Evolutionary conservation across 2,888 invertebrate genomes (phyloP).

Genomic region (Macrophya alboannulata): DNA sequence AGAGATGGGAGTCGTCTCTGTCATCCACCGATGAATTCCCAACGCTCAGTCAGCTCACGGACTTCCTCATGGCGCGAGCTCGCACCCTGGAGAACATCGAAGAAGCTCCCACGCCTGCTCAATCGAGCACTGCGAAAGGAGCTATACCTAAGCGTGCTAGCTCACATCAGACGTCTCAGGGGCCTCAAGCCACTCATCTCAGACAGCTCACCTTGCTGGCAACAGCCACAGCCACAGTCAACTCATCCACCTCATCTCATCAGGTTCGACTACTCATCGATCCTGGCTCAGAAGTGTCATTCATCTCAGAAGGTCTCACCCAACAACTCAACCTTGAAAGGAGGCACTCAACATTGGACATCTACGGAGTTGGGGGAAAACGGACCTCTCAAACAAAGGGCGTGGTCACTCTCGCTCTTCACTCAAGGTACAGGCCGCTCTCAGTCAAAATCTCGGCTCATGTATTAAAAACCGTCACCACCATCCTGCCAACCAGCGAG

Average conservation of each 20-base stretch:
- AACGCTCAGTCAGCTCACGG: conserved; percentile 20
- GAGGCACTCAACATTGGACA: conserved; percentile 46
- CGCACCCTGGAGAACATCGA: conserved; percentile 18
- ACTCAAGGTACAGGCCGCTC: no score
- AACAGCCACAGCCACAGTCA: no score
- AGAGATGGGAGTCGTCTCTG: neutral
- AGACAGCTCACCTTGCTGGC: conserved; percentile 50
- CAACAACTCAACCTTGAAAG: conserved; percentile 27
- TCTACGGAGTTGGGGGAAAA: conserved; percentile 52
- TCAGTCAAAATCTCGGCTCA: no score
- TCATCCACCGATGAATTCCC: neutral
- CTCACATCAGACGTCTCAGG: neutral
- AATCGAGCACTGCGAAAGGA: neutral
- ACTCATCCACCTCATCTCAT: no score
- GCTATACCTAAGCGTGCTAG: neutral
- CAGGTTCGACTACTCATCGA: no score
- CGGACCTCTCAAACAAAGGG: conserved; percentile 21
- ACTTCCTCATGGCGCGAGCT: conserved; percentile 23
- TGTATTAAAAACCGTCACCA: no score
- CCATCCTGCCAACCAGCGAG: no score
- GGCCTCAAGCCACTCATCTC: neutral
- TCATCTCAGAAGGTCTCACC: conserved; percentile 53
- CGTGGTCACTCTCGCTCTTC: conserved; percentile 44
- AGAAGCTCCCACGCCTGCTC: neutral
- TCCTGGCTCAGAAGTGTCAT: conserved; percentile 59